These are phyloP conservation scores for Eupeodes luniger DNA, from an alignment of 2,888 invertebrate species.

Conservation along the genomic window DNA sequence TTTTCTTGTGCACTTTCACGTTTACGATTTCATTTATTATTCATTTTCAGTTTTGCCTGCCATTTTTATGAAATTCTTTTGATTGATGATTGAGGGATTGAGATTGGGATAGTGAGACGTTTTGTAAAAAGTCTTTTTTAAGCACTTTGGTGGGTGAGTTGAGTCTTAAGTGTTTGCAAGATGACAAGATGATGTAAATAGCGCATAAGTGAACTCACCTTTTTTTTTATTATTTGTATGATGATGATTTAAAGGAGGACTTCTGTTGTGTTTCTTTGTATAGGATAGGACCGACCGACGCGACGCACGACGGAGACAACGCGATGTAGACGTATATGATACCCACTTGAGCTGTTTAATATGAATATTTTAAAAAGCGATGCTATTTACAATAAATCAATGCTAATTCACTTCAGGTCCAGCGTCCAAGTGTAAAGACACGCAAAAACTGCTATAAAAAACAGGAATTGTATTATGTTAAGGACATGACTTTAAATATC, in stretches of 20 bases:
- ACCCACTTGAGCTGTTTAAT: conserved; percentile 20
- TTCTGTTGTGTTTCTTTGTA: neutral
- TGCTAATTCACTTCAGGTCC: conserved; percentile 8
- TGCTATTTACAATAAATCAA: conserved; percentile 15
- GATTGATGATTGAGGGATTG: conserved; percentile 63
- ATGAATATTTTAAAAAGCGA: conserved; percentile 38
- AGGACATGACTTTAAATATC: neutral
- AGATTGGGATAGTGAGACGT: conserved; percentile 57
- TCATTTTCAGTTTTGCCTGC: conserved; percentile 61
- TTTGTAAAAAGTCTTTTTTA: neutral
- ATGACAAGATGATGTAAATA: conserved; percentile 53
- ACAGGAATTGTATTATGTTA: neutral
- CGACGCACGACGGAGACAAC: no score
- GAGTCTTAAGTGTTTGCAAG: conserved; percentile 52
- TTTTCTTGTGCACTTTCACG: conserved; percentile 34
- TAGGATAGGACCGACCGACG: no score
- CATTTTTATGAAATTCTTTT: conserved; percentile 59
- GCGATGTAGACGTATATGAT: neutral
- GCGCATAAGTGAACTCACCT: conserved; percentile 37
- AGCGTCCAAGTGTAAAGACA: neutral
- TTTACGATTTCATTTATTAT: conserved; percentile 65
- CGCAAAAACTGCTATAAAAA: neutral
- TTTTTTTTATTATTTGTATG: conserved; percentile 29
- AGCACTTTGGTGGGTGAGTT: conserved; percentile 11
- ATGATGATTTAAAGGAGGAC: conserved; percentile 14